Conservation (phyloP, 1,140 invertebrate genomes). For the Chionoecetes opilio region DNA sequence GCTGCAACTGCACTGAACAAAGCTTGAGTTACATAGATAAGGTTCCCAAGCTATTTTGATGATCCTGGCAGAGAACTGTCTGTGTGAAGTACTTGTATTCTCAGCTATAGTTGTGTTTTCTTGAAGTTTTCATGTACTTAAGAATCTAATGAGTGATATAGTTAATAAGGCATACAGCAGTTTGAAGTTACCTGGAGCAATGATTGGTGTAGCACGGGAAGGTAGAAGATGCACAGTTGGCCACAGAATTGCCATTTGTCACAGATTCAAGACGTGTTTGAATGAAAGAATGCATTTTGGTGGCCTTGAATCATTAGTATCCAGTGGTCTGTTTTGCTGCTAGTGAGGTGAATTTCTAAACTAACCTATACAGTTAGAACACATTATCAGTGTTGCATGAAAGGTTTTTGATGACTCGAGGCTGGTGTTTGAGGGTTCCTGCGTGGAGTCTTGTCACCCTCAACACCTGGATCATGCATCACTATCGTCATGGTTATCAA, state of each 20-base stretch:
- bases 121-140: slow-evolving; percentile 46
- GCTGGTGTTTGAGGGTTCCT: background rate
- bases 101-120: slow-evolving; percentile 15
- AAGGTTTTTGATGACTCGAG: background rate
- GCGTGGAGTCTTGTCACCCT: background rate
- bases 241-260: background rate
- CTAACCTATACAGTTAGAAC: slow-evolving; percentile 19
- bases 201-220: background rate
- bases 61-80: background rate
- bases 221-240: background rate
- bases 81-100: background rate
- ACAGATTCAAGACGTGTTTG: background rate
- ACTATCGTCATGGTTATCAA: background rate
- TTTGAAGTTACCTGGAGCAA: background rate
- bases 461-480: background rate
- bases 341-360: background rate
- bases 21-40: background rate
- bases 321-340: slow-evolving; percentile 11
- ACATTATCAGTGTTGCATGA: background rate
- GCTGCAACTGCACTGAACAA: background rate
- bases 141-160: slow-evolving; percentile 37
- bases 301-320: slow-evolving; percentile 20
- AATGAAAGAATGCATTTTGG: background rate
- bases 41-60: background rate
- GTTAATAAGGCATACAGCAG: slow-evolving; percentile 25